Base-by-base conservation (phyloP, 2,888 invertebrate species). In the Malthinus seriepunctatus region DNA sequence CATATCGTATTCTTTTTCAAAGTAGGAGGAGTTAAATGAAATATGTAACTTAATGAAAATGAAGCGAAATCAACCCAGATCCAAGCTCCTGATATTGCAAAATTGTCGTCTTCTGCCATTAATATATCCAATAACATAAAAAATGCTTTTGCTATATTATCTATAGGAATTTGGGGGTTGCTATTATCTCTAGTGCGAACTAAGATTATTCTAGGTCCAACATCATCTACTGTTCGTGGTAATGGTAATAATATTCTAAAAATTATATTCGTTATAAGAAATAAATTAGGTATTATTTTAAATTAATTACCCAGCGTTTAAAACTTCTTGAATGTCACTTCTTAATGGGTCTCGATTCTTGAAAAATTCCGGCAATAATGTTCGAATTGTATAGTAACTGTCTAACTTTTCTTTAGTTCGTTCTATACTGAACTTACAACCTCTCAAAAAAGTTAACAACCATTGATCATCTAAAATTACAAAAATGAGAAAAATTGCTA, bases 291-390 rank as follows among this genome's bases (percentile, higher is more conserved):
- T 23, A 2, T 23, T 23, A 5, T 3, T 23, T 23, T 23, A 3
- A 23, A 2, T 23, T 32, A 44, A 71, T 64, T 69, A 83, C 83
- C 83, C 83, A 12, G 75, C 60, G 12, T 71, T 68, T 8, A 79
- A 67, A 32, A 79, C 58, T 57, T 73, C 64, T 61, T 71, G 69
- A 14, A 73, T 61, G 58, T 71, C 69, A 0, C 70, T 60, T 7
- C 60, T 23, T 15, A 63, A 63, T 1, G 83, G 82, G 71, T 84
- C 82, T 66, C 82, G 77, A 57, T 80, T 70, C 4, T 78, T 77
- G 65, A 84, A 83, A 62, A 86, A 78, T 65, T 87, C 86, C 1
- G 87, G 86, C 0, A 84, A 78, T 32, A 83, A 76, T 2, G 80
- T 79, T 62, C 83, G 82, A 69, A 83, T 72, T 8, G 84, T 84